Evolutionary conservation across 2,797 vertebrate species (phyloP).

Genomic region (Neostethus bicornis): DNA sequence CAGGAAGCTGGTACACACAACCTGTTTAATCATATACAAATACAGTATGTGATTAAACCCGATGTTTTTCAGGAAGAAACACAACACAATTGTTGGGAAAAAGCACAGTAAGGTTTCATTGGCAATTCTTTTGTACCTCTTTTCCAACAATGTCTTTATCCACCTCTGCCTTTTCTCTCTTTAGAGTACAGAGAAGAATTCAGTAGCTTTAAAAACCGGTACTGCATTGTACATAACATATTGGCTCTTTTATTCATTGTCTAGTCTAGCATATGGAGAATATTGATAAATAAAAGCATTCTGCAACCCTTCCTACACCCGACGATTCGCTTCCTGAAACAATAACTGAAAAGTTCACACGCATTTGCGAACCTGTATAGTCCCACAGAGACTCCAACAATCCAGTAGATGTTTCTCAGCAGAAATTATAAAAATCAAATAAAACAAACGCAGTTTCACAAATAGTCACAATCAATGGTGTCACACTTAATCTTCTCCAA

Average conservation of each 20-base stretch:
- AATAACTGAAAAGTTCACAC: constrained; percentile 29
- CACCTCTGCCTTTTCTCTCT: constrained; percentile 27
- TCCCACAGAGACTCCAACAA: constrained; percentile 12
- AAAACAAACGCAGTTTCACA: constrained; percentile 6
- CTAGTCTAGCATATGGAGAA: constrained; percentile 53
- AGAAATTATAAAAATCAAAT: constrained; percentile 49
- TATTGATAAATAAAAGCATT: constrained; percentile 59
- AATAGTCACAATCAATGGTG: constrained; percentile 1
- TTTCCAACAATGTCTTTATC: constrained; percentile 35
- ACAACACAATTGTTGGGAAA: constrained; percentile 39
- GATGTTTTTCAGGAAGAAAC: constrained; percentile 38
- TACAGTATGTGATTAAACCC: constrained; percentile 41
- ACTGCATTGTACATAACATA: constrained; percentile 41
- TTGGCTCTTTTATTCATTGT: constrained; percentile 38
- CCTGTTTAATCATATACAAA: too few relatives aligned
- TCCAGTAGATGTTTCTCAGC: constrained; percentile 23
- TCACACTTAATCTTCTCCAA: constrained; percentile 17
- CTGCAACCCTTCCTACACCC: constrained; percentile 45
- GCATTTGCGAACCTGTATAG: constrained; percentile 16
- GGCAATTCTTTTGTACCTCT: constrained; percentile 20
- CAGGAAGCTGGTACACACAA: constrained; percentile 13
- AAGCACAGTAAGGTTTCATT: constrained; percentile 40
- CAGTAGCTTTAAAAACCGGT: constrained; percentile 38
- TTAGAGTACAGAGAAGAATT: constrained; percentile 40
- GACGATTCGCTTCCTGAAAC: constrained; percentile 32